Percentiles rank a stretch among this genome's conserved stretches.
These are phyloP conservation scores for Pelecanoides urinatrix DNA, from an alignment of 2,113 vertebrate species.

Conservation along the genomic window DNA sequence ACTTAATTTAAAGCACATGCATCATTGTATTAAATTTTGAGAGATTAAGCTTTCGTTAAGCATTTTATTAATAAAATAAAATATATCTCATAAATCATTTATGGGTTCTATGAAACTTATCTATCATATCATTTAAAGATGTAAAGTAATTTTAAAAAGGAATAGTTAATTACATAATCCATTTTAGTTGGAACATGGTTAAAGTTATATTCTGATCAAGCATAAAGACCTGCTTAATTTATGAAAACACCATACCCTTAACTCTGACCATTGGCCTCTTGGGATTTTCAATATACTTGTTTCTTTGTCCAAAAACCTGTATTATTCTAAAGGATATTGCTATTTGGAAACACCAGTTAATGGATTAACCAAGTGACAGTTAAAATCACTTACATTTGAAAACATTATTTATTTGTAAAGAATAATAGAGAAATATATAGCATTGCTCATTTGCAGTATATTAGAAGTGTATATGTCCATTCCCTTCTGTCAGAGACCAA, in stretches of 20 bases:
- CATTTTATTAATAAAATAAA: constrained; percentile 68
- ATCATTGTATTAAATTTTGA: constrained; percentile 47
- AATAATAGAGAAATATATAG: constrained; percentile 34
- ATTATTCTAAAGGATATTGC: background rate
- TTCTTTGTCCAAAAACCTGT: constrained; percentile 28
- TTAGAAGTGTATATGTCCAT: constrained; percentile 55
- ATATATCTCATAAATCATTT: constrained; percentile 57
- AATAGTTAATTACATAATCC: constrained; percentile 54
- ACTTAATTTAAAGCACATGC: constrained; percentile 46
- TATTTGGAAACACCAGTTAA: constrained; percentile 14
- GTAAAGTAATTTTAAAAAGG: constrained; percentile 60
- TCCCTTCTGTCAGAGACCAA: constrained; percentile 52
- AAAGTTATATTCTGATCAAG: constrained; percentile 32
- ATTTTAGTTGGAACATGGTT: background rate
- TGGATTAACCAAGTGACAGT: constrained; percentile 41
- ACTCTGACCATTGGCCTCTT: constrained; percentile 41
- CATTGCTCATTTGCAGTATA: constrained; percentile 47
- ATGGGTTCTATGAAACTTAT: constrained; percentile 42
- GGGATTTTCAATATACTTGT: constrained; percentile 21
- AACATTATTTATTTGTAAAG: constrained; percentile 33
- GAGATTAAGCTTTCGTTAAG: constrained; percentile 46
- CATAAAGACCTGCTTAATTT: constrained; percentile 28
- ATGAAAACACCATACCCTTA: constrained; percentile 56
- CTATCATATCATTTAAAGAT: constrained; percentile 56
- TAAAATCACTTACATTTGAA: constrained; percentile 46